These are phyloP conservation scores for Parus major DNA, from an alignment of 2,113 vertebrate species.

Conservation along the genomic window DNA sequence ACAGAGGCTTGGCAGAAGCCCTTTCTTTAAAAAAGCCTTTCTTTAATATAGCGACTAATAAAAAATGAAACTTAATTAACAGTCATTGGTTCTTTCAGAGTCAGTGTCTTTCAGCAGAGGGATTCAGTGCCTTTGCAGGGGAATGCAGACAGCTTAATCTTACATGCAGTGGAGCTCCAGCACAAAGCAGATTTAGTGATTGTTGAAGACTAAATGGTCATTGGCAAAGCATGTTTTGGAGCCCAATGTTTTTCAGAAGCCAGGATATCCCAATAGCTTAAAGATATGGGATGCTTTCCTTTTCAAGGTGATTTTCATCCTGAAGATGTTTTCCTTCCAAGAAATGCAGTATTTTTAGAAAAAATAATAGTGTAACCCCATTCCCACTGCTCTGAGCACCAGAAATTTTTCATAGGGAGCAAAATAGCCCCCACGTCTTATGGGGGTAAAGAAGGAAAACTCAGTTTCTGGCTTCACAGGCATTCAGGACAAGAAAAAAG, in stretches of 20 bases:
- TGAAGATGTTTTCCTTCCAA: background rate
- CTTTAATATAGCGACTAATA: background rate
- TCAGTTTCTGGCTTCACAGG: background rate
- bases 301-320: background rate
- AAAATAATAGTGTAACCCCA: background rate
- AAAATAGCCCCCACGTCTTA: background rate
- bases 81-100: background rate
- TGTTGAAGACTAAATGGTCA: background rate
- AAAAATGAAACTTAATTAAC: constrained; percentile 21
- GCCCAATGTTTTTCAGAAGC: background rate
- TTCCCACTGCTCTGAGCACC: background rate
- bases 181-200: background rate
- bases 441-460: background rate
- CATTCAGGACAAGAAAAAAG: background rate
- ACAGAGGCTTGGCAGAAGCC: background rate
- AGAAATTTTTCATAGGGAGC: background rate
- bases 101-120: background rate
- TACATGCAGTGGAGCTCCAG: background rate
- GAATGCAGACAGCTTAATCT: background rate
- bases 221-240: background rate
- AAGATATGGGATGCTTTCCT: background rate
- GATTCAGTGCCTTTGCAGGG: background rate
- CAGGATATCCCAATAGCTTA: background rate
- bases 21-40: background rate
- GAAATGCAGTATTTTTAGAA: background rate